These are phyloP conservation scores for Trachelus troglodyta DNA, from an alignment of 2,888 invertebrate species.

Conservation along the genomic window DNA sequence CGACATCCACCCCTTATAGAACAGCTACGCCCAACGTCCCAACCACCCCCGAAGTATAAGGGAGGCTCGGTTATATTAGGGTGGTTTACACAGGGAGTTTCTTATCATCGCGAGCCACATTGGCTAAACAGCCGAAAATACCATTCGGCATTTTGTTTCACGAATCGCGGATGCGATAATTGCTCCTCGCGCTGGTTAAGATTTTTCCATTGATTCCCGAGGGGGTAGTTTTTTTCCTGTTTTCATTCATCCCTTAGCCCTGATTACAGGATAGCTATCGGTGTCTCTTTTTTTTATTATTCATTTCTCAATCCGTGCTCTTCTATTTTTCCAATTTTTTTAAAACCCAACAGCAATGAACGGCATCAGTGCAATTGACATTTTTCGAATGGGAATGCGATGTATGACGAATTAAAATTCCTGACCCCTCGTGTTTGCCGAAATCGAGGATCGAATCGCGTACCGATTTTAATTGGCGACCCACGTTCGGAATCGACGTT, in stretches of 20 bases:
- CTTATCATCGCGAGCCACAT: constrained; percentile 55
- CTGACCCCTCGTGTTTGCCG: not conserved
- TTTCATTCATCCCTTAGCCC: not conserved
- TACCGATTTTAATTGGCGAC: not conserved
- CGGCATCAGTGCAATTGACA: not conserved
- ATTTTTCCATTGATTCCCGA: not conserved
- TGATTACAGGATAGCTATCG: not conserved
- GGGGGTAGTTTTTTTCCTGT: not conserved
- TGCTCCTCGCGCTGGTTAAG: constrained; percentile 33
- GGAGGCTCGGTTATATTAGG: not conserved
- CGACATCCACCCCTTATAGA: constrained; percentile 31
- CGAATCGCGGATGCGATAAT: constrained; percentile 48
- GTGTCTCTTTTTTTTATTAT: not conserved
- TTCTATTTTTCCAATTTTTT: not conserved
- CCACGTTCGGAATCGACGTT: not conserved
- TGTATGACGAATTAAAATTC: not conserved
- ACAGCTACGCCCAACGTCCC: not conserved
- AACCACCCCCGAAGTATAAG: not conserved
- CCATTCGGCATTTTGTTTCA: constrained; percentile 58
- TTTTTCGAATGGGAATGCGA: not conserved
- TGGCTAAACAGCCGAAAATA: constrained; percentile 58
- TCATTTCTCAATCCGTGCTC: not conserved
- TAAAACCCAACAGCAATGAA: not conserved
- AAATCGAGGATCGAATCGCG: not conserved
- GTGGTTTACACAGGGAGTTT: constrained; percentile 28